These are phyloP conservation scores for Lordiphosa clarofinis DNA, from an alignment of 1,140 invertebrate species.

Conservation along the genomic window DNA sequence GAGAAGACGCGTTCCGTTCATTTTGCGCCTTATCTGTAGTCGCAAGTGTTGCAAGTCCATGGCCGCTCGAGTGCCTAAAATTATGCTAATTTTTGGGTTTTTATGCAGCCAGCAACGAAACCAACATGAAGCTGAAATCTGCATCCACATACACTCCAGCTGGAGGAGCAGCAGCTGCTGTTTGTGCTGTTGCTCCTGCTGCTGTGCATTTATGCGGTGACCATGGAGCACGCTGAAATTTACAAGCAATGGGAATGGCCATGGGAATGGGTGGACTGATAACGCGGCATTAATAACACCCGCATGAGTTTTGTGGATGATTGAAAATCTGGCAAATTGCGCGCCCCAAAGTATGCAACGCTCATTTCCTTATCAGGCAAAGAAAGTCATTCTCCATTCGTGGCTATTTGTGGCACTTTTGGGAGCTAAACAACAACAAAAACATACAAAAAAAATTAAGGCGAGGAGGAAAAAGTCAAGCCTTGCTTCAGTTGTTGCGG, in stretches of 20 bases:
- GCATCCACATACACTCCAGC: constrained; percentile 40
- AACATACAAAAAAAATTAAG: constrained; percentile 11
- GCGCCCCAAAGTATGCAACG: constrained; percentile 29
- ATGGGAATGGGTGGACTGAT: constrained; percentile 37
- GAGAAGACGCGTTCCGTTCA: constrained; percentile 52
- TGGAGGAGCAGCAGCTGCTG: constrained; percentile 26
- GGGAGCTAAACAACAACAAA: constrained; percentile 55
- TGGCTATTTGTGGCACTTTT: constrained; percentile 60
- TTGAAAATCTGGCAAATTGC: constrained; percentile 59
- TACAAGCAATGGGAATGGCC: constrained; percentile 17
- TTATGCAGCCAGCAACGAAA: constrained; percentile 48
- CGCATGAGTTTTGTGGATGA: constrained; percentile 46
- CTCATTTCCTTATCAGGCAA: constrained; percentile 62
- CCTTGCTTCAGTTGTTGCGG: constrained; percentile 31
- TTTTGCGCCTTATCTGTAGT: constrained; percentile 70
- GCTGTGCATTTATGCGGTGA: constrained; percentile 38
- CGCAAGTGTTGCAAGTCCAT: constrained; percentile 60
- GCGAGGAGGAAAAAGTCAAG: constrained; percentile 1
- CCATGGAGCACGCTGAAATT: constrained; percentile 30
- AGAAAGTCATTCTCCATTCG: constrained; percentile 18
- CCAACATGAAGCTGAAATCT: constrained; percentile 52
- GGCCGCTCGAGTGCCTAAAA: constrained; percentile 58
- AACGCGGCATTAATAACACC: constrained; percentile 67
- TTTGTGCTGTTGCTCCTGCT: constrained; percentile 25
- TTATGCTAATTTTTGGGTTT: constrained; percentile 73